Conservation (phyloP, 2,797 vertebrate genomes). For the Rhynchonycteris naso region DNA sequence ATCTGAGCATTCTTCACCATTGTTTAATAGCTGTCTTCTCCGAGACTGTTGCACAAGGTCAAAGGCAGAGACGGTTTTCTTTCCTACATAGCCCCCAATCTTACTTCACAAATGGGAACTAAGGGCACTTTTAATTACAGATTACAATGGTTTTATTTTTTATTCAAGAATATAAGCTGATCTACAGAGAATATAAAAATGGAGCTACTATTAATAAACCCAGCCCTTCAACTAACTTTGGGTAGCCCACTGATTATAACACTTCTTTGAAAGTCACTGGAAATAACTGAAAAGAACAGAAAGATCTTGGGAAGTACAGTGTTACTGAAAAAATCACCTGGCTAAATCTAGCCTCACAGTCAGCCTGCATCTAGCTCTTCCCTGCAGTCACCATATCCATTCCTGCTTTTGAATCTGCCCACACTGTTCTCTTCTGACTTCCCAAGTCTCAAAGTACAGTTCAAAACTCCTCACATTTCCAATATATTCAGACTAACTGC, state of each 20-base stretch:
- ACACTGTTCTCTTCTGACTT: not conserved
- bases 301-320: not conserved
- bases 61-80: not conserved
- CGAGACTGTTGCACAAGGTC: not conserved
- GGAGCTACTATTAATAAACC: not conserved
- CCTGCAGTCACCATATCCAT: not conserved
- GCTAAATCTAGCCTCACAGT: not conserved
- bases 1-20: not conserved
- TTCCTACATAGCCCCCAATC: not conserved
- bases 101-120: not conserved
- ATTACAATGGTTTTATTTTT: not conserved
- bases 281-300: not conserved
- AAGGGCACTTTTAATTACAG: not conserved
- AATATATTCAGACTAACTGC: not conserved
- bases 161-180: conserved; percentile 21
- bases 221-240: not conserved
- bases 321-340: not conserved
- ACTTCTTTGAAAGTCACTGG: not conserved
- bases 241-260: not conserved
- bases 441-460: not conserved
- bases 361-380: fast-evolving
- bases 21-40: not conserved
- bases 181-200: conserved; percentile 39
- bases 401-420: not conserved
- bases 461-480: not conserved